phyloP scores from a whole-genome alignment of 2,113 vertebrate genomes.

The Pluvianellus socialis region DNA sequence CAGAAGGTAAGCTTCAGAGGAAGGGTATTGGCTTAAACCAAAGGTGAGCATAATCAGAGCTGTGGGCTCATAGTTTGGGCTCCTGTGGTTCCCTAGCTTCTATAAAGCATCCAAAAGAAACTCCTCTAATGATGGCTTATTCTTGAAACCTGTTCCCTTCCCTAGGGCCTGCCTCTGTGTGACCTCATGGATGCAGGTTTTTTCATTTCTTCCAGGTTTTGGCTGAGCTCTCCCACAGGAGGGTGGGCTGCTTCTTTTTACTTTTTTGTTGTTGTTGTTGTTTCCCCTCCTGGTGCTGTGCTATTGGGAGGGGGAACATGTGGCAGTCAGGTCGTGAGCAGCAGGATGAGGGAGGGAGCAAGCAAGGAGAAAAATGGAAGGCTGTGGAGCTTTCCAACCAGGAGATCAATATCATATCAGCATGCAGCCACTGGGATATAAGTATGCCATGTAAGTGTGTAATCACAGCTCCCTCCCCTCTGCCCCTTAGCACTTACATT shows the following conservation, averaged over 20 bases:
- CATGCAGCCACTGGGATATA: background rate
- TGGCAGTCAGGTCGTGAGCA: background rate
- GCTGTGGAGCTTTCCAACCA: background rate
- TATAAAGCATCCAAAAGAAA: background rate
- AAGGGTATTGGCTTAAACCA: background rate
- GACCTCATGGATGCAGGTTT: background rate
- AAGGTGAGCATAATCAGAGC: background rate
- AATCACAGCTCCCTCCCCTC: constrained; percentile 25
- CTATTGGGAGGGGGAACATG: background rate
- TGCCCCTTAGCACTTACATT: background rate
- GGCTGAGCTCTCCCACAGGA: background rate
- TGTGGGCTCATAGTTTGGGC: background rate
- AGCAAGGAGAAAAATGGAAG: background rate
- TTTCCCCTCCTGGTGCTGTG: background rate
- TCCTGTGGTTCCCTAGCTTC: background rate
- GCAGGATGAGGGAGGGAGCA: background rate
- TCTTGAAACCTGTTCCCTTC: background rate
- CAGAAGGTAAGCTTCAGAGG: background rate
- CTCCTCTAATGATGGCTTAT: background rate
- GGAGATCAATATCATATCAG: constrained; percentile 40
- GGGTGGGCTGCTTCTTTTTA: background rate
- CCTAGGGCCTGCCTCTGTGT: background rate
- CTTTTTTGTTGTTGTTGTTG: no score
- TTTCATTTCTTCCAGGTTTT: background rate
- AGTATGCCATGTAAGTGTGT: constrained; percentile 6